Evolutionary conservation across 2,888 invertebrate genomes (phyloP).

Genomic region (Mythimna pallens): DNA sequence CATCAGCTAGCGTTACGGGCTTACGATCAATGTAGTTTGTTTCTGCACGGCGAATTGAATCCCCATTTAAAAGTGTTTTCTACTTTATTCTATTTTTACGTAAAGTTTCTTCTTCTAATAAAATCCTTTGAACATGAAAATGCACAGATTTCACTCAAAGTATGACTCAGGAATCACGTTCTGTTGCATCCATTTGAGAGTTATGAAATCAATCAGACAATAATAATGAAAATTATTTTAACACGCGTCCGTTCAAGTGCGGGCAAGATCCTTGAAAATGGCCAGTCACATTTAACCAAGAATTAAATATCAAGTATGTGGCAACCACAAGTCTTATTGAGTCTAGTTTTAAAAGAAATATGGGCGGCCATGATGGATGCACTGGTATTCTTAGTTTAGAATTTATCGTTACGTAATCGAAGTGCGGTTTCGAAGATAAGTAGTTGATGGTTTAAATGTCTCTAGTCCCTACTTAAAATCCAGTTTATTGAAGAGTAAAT

Average conservation of each 20-base stretch:
- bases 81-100: background rate
- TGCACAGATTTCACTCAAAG: slow-evolving; percentile 7
- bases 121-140: background rate
- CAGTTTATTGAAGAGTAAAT: slow-evolving; percentile 38
- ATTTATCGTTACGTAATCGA: slow-evolving; percentile 36
- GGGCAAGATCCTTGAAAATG: slow-evolving; percentile 45
- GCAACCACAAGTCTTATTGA: slow-evolving; percentile 28
- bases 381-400: slow-evolving; percentile 43
- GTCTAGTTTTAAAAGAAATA: slow-evolving; percentile 21
- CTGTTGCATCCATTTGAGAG: background rate
- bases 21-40: background rate
- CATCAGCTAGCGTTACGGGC: background rate
- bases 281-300: slow-evolving; percentile 45
- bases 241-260: slow-evolving; percentile 10
- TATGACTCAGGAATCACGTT: slow-evolving; percentile 25
- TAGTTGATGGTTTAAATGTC: slow-evolving; percentile 40
- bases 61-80: too few species aligned
- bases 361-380: slow-evolving; percentile 32
- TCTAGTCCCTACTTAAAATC: slow-evolving; percentile 41
- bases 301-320: slow-evolving; percentile 36
- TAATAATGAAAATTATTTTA: slow-evolving; percentile 16
- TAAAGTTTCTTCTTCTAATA: background rate
- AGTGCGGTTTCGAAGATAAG: slow-evolving; percentile 1
- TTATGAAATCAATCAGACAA: slow-evolving; percentile 38
- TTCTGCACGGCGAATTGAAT: background rate